Evolutionary conservation across 2,888 invertebrate genomes (phyloP).

Genomic region (Zelleria hepariella): DNA sequence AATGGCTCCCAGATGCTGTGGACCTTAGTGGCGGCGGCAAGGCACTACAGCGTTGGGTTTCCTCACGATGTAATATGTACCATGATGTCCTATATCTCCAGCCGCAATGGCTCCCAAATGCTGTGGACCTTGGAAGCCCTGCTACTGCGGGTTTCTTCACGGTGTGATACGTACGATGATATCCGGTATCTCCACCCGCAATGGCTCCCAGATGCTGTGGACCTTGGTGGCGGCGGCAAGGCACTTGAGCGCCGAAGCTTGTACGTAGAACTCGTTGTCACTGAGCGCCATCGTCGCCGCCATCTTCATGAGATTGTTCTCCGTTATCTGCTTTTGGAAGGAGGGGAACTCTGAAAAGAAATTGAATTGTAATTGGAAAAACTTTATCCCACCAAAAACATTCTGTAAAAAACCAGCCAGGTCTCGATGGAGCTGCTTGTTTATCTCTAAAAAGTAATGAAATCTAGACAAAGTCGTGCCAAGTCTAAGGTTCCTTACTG

Average conservation of each 20-base stretch:
- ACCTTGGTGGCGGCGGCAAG: slow-evolving; percentile 78
- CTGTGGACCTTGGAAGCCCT: too few species aligned
- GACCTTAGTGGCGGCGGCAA: slow-evolving; percentile 76
- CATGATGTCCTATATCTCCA: slow-evolving; percentile 72
- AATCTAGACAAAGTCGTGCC: too few species aligned
- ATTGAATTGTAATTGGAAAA: too few species aligned
- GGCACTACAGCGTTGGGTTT: too few species aligned
- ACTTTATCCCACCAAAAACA: too few species aligned
- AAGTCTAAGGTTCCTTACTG: too few species aligned
- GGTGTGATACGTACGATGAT: slow-evolving; percentile 70
- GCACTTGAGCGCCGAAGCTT: slow-evolving; percentile 82
- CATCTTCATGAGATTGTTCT: slow-evolving; percentile 75
- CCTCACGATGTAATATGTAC: slow-evolving; percentile 60
- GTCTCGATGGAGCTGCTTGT: too few species aligned
- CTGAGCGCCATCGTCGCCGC: slow-evolving; percentile 76
- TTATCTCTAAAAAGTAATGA: too few species aligned
- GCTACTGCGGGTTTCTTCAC: too few species aligned
- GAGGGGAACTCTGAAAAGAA: slow-evolving; percentile 79
- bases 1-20: too few species aligned
- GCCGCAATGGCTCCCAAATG: too few species aligned
- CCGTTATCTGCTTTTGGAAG: slow-evolving; percentile 79
- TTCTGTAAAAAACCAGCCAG: too few species aligned
- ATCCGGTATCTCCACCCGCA: slow-evolving; percentile 65
- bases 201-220: slow-evolving; percentile 76
- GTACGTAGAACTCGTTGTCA: slow-evolving; percentile 82